Conservation (phyloP, 2,888 invertebrate species). For the Drosophila emarginata region DNA sequence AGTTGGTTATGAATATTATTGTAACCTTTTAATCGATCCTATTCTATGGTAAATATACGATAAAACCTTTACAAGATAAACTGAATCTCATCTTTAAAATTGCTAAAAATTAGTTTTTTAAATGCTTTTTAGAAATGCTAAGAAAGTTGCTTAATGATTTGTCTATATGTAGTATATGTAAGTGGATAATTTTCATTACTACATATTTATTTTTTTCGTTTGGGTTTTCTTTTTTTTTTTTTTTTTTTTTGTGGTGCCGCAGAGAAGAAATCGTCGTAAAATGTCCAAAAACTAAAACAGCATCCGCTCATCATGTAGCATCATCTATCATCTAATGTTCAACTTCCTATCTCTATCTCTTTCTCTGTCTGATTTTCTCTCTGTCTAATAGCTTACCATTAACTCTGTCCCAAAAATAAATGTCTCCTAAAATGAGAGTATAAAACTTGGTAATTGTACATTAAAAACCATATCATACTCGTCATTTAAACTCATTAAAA, state of each 20-base stretch:
- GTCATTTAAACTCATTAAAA: constrained; percentile 68
- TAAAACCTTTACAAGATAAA: too few species aligned
- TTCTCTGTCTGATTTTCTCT: background rate
- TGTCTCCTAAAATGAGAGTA: constrained; percentile 27
- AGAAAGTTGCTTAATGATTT: background rate
- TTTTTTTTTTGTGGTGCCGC: background rate
- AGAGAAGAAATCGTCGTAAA: background rate
- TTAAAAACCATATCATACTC: constrained; percentile 62
- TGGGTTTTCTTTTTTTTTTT: too few species aligned
- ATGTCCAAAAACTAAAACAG: background rate
- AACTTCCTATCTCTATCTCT: constrained; percentile 26
- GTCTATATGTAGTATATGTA: background rate
- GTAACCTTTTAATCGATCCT: too few species aligned
- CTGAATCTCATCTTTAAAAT: too few species aligned
- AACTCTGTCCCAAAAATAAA: constrained; percentile 41
- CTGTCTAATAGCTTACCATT: constrained; percentile 22
- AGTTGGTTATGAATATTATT: too few species aligned
- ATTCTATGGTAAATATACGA: too few species aligned
- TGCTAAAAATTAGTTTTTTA: too few species aligned
- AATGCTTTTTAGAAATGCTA: background rate
- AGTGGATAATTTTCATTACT: background rate
- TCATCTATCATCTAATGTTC: constrained; percentile 32
- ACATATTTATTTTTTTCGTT: background rate
- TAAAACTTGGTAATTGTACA: constrained; percentile 29
- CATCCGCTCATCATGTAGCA: constrained; percentile 5